Base-by-base conservation (phyloP, 2,113 vertebrate genomes). In the Pelodiscus sinensis region DNA sequence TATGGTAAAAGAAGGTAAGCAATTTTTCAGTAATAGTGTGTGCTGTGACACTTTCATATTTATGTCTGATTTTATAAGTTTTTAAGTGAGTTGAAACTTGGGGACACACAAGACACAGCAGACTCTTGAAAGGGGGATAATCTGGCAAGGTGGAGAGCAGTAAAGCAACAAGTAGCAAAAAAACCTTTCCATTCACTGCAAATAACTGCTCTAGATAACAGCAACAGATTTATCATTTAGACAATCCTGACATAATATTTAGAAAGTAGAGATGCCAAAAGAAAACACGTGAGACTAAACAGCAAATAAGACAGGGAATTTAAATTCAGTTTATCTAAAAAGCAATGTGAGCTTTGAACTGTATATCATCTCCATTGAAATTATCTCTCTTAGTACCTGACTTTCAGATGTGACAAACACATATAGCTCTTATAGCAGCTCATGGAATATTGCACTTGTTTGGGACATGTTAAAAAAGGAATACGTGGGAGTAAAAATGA, bases 391-490 rank as follows among this genome's bases (percentile, higher is more conserved):
- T n/a, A 35, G 65, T 31, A 68, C 65, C 16, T n/a, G 29, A n/a
- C 14, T 68, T 68, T 68, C 31, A 68, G 16, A 68, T 68, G 35
- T 68, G 31, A 68, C 16, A 35, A 68, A 68, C 65, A 68, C 15
- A 8, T 65, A 65, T 16, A 35, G 60, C 27, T 62, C 60, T 65
- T 65, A 65, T 29, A 65, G 14, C 16, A 68, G 29, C 7, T 31
- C 29, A 68, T 68, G 31, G 15, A 68, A n/a, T 35, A 71, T 19
- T 71, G n/a, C 65, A 71, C 35, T 71, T 71, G n/a, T 35, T 71
- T 31, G 65, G n/a, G 87, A 85, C 75, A 80, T 10, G 16, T 18
- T 62, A 22, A 85, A 81, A 86, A 83, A 8, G 0, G 0, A 87
- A 84, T 77, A 22, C 16, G 10, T 6, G 2, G 31, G 73, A 81